Conservation (phyloP, 2,797 vertebrate species). For the Gorsachius magnificus region DNA sequence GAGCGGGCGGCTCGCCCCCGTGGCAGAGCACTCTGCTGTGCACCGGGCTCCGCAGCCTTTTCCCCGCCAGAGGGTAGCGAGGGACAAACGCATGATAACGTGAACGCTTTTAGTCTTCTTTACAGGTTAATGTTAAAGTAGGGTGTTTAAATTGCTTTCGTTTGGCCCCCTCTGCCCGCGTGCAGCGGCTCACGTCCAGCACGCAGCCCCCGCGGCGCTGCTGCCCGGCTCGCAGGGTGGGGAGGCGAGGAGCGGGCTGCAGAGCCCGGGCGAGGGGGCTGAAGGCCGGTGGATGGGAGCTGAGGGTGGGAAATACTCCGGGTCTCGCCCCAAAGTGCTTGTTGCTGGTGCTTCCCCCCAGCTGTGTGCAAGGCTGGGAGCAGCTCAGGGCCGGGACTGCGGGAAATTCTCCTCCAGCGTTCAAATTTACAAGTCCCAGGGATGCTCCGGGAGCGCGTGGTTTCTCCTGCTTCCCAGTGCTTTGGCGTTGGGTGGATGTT, state of each 20-base stretch:
- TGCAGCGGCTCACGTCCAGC: neutral
- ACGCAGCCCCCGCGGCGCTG: neutral
- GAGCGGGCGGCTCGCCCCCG: fast-evolving
- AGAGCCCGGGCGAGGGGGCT: neutral
- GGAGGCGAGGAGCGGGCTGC: neutral
- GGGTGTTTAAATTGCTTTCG: neutral
- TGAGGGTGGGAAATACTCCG: neutral
- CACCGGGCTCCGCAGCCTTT: neutral
- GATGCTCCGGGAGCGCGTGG: fast-evolving
- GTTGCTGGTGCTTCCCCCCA: too few relatives aligned
- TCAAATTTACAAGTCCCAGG: neutral
- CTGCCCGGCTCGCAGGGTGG: neutral
- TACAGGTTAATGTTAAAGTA: neutral
- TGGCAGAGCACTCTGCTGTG: neutral
- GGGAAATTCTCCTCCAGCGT: neutral
- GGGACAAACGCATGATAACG: neutral
- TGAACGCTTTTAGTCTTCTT: neutral
- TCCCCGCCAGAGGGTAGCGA: neutral
- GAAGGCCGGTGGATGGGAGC: neutral
- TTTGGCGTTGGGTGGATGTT: neutral
- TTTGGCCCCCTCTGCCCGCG: too few relatives aligned
- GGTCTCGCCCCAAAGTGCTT: neutral
- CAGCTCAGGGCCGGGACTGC: neutral
- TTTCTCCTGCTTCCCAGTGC: neutral
- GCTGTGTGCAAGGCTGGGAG: neutral